Evolutionary conservation across 2,113 vertebrate species (phyloP).

Genomic region (Corythornis cristatus): DNA sequence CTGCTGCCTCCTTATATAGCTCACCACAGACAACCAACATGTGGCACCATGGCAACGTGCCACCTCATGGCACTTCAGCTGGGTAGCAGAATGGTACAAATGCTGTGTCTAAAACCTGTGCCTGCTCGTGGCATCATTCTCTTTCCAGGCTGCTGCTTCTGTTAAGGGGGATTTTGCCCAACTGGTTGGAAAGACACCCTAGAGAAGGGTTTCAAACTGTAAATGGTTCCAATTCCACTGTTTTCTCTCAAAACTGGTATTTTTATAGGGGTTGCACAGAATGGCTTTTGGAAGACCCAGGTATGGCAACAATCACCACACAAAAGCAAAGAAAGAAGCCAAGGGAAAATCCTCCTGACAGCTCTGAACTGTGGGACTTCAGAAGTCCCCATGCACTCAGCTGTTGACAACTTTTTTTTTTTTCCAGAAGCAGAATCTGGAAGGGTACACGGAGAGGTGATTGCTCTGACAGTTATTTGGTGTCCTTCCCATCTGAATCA

Average conservation of each 20-base stretch:
- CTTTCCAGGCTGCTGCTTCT: neutral
- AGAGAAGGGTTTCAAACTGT: neutral
- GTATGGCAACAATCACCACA: neutral
- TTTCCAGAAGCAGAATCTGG: neutral
- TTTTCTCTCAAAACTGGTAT: neutral
- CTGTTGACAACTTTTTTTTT: neutral
- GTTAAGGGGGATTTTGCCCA: neutral
- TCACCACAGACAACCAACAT: neutral
- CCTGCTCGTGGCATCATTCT: neutral
- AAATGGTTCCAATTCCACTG: neutral
- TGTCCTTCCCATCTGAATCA: slow-evolving; percentile 7
- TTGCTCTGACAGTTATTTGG: neutral
- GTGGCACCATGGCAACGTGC: neutral
- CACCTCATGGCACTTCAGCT: neutral
- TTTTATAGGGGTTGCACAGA: neutral
- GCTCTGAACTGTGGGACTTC: neutral
- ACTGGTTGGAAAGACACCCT: neutral
- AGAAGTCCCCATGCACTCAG: neutral
- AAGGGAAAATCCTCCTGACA: neutral
- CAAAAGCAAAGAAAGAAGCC: neutral
- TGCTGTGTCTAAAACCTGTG: neutral
- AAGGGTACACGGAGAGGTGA: neutral
- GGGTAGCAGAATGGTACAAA: neutral
- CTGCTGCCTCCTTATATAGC: fast-evolving
- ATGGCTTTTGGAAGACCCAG: neutral